Evolutionary conservation across 2,797 vertebrate species (phyloP), one percentile per base, ranked within the genome.

Genomic region (Myioborus miniatus): DNA sequence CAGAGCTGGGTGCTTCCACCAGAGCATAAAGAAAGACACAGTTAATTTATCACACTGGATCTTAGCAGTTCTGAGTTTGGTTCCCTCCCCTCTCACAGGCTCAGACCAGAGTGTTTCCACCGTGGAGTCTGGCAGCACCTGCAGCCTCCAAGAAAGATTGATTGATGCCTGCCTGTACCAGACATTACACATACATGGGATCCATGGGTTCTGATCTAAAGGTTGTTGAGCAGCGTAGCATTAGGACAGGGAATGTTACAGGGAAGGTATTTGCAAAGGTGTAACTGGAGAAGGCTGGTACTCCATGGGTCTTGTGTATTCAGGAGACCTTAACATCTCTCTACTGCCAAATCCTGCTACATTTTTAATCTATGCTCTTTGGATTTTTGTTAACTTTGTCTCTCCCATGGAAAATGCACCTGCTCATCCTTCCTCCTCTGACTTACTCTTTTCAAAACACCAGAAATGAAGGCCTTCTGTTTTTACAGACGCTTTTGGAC

Each of bases 101-200:
- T 82, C n/a, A 49, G 55, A 69, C 30, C 29, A 62, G 29, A 52
- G 21, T 13, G 12, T n/a, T 79, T 46, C 43, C 52, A 44, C 12
- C 1, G 0, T 26, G 52, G 30, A 89, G 36, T 8, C 37, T 19
- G 34, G 41, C 26, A 67, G 58, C 62, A 67, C 16, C 56, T 67
- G 30, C 49, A 63, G 65, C 36, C 62, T 68, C 49, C 41, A 71
- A 10, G 29, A 60, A 34, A 34, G 67, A 36, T 5, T 6, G 46
- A 36, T 6, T 6, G 46, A 49, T 19, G 41, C 26, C 49, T 22
- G 8, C 15, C 41, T 1, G 0, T 72, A 44, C 24, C 56, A 47
- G 56, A 16, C 21, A 26, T 19, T 20, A 9, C 2, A 29, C 4
- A 12, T 13, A 6, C 19, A 18, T 0, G 2, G 15, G 41, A 19